These are phyloP conservation scores for Morus bassanus DNA, from an alignment of 2,797 vertebrate genomes.

Conservation along the genomic window DNA sequence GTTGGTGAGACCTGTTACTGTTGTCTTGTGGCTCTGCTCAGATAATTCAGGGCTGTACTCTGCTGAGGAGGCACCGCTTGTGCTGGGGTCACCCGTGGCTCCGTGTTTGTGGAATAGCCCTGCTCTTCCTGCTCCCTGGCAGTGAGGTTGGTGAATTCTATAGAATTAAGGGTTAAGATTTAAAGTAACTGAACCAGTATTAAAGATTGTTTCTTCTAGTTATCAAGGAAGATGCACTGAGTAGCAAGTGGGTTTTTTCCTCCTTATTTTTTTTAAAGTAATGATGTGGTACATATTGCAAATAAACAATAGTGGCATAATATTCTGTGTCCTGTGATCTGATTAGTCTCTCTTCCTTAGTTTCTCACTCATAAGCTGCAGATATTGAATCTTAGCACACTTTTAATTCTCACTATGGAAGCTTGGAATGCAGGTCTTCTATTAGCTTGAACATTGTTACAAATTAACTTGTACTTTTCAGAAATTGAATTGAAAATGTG, in stretches of 20 bases:
- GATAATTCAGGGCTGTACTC: accelerated
- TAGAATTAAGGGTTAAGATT: not conserved
- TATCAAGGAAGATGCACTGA: not conserved
- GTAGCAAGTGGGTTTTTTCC: not conserved
- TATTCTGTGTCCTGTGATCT: not conserved
- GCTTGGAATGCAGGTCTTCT: accelerated
- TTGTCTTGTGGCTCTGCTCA: accelerated
- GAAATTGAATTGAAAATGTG: not conserved
- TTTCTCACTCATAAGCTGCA: not conserved
- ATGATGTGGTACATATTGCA: accelerated
- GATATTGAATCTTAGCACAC: not conserved
- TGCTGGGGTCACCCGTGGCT: accelerated
- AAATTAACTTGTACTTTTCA: not conserved
- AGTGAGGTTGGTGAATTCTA: not conserved
- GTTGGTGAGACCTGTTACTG: not conserved
- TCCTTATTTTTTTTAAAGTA: not conserved
- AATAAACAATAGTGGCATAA: not conserved
- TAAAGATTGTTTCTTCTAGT: not conserved
- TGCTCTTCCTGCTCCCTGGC: not conserved
- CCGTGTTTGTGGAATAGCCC: accelerated
- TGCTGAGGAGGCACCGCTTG: accelerated
- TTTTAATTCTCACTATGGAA: not conserved
- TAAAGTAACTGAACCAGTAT: not conserved
- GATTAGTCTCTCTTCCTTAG: not conserved
- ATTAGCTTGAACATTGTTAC: not conserved